Evolutionary conservation across 2,797 vertebrate genomes (phyloP).

Genomic region (Chloroceryle amazona): DNA sequence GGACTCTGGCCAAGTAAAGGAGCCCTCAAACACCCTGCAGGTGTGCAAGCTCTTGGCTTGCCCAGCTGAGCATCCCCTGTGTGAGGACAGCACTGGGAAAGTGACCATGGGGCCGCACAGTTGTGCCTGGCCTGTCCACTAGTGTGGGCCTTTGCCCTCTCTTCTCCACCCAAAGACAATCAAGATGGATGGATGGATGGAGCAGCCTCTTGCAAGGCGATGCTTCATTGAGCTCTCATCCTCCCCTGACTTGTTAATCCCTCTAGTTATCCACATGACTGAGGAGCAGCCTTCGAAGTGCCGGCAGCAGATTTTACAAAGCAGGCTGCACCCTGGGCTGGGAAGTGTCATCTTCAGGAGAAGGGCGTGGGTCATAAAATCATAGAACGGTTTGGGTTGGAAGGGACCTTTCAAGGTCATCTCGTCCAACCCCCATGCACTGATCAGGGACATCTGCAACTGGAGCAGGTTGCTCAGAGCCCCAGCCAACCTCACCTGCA

Average conservation of each 20-base stretch:
- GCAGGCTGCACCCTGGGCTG: background rate
- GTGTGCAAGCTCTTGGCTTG: background rate
- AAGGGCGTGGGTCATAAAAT: background rate
- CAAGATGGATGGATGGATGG: background rate
- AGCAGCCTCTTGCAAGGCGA: background rate
- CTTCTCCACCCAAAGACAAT: background rate
- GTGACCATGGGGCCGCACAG: accelerated
- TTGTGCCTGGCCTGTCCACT: background rate
- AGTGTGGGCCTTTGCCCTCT: background rate
- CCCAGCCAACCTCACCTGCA: too few relatives aligned
- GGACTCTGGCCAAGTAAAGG: background rate
- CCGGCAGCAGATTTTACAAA: background rate
- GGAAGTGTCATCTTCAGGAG: background rate
- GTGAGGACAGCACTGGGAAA: accelerated
- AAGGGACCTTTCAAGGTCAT: background rate
- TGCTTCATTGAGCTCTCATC: background rate
- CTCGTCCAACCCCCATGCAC: background rate
- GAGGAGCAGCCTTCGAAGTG: background rate
- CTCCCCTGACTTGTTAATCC: constrained; percentile 6
- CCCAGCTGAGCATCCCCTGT: accelerated
- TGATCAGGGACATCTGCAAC: background rate
- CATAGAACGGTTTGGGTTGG: background rate
- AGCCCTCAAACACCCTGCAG: accelerated
- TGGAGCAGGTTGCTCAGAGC: background rate
- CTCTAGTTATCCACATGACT: constrained; percentile 22